Conservation (phyloP, 2,888 invertebrate species). For the Trissoscelio sp. region DNA sequence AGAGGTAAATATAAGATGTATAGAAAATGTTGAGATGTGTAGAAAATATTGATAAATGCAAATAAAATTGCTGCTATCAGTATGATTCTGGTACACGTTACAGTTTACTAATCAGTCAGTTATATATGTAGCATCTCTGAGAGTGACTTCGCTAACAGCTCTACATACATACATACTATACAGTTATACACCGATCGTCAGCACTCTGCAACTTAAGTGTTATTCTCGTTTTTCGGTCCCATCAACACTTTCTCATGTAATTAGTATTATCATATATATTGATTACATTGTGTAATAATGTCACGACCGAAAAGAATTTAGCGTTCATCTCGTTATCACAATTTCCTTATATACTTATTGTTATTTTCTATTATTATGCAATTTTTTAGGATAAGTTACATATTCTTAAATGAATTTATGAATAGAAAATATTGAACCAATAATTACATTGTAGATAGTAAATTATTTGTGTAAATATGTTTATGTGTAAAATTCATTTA, state of each 20-base stretch:
- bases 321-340: neutral
- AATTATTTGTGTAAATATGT: too few relatives aligned
- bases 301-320: constrained; percentile 4
- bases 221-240: constrained; percentile 33
- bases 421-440: too few relatives aligned
- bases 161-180: constrained; percentile 9
- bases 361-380: neutral
- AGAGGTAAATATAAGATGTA: too few relatives aligned
- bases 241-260: constrained; percentile 37
- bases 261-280: neutral
- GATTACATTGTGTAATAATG: constrained; percentile 41
- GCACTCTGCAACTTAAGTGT: constrained; percentile 33
- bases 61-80: neutral
- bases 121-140: constrained; percentile 29
- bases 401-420: too few relatives aligned
- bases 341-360: neutral
- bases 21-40: too few relatives aligned
- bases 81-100: constrained; percentile 7
- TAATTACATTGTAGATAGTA: too few relatives aligned
- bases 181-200: constrained; percentile 4
- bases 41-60: neutral
- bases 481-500: too few relatives aligned
- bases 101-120: constrained; percentile 31
- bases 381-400: neutral
- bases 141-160: constrained; percentile 40